Conservation (phyloP, 2,113 vertebrate genomes). For the Leptocoma aspasia region DNA sequence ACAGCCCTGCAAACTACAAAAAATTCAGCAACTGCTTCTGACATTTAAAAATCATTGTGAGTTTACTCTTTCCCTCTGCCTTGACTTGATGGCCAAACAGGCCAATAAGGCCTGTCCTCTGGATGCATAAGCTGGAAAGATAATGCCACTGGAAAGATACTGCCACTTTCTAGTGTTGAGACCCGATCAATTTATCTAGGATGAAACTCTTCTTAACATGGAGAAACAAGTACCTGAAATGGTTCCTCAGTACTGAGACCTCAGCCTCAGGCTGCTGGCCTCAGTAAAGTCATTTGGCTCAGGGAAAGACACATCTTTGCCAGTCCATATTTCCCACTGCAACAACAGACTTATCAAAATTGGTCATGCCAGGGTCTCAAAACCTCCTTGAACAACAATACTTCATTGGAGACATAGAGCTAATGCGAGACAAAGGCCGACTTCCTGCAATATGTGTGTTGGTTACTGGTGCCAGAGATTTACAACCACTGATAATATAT, state of each 20-base stretch:
- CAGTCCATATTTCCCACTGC: not conserved
- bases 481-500: constrained; percentile 56
- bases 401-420: constrained; percentile 31
- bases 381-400: constrained; percentile 36
- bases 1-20: not conserved
- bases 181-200: not conserved
- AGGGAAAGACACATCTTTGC: constrained; percentile 28
- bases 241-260: not conserved
- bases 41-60: not conserved
- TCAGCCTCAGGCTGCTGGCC: not conserved
- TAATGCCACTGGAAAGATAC: not conserved
- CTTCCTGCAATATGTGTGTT: constrained; percentile 39
- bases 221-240: constrained; percentile 8
- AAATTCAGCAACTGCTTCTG: not conserved
- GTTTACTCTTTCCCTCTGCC: not conserved
- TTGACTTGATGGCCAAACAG: not conserved
- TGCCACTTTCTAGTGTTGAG: not conserved
- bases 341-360: constrained; percentile 54
- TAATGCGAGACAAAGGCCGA: constrained; percentile 36
- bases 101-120: not conserved
- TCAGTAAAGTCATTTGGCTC: constrained; percentile 2
- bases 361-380: constrained; percentile 39
- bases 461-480: constrained; percentile 51
- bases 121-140: not conserved
- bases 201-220: not conserved